A percentile compares a stretch with the other conserved stretches of the same genome.
These are phyloP conservation scores for Chrysogorgia sp. DNA, from an alignment of 92 coral and sea anemone genomes.

Conservation along the genomic window DNA sequence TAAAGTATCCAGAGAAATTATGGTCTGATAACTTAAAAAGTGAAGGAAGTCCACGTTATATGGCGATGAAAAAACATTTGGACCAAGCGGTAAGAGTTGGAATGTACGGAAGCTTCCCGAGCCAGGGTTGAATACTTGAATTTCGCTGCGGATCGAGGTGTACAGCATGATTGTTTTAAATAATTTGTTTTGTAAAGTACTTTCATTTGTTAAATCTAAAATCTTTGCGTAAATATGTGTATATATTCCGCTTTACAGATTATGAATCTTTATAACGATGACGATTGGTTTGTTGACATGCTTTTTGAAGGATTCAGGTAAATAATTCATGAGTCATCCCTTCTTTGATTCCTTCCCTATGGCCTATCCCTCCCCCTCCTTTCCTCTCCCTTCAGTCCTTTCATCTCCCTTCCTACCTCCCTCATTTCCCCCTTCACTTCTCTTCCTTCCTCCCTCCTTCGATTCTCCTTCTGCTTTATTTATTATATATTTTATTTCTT, in stretches of 20 bases:
- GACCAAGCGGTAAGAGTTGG: constrained; percentile 87
- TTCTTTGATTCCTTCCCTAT: neutral
- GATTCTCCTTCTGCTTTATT: neutral
- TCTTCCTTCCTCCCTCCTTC: neutral
- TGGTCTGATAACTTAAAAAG: constrained; percentile 82
- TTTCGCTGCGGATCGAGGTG: too few species aligned
- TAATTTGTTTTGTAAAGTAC: too few species aligned
- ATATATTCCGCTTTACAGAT: constrained; percentile 54
- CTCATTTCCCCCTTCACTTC: neutral
- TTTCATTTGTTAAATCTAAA: neutral
- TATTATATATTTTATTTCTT: neutral
- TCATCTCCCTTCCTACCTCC: neutral
- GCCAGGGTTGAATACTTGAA: too few species aligned
- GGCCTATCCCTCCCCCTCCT: neutral
- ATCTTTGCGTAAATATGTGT: neutral
- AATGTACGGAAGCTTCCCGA: too few species aligned
- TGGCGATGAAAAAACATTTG: constrained; percentile 78
- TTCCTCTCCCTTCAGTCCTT: neutral
- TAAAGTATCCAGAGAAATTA: constrained; percentile 75
- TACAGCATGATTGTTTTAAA: too few species aligned
- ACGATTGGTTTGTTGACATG: constrained; percentile 86
- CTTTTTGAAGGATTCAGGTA: constrained; percentile 79
- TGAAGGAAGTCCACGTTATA: constrained; percentile 66
- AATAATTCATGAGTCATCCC: neutral
- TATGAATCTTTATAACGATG: constrained; percentile 71